Conservation (phyloP, 2,888 invertebrate genomes). For the Ornithoptera priamus region DNA sequence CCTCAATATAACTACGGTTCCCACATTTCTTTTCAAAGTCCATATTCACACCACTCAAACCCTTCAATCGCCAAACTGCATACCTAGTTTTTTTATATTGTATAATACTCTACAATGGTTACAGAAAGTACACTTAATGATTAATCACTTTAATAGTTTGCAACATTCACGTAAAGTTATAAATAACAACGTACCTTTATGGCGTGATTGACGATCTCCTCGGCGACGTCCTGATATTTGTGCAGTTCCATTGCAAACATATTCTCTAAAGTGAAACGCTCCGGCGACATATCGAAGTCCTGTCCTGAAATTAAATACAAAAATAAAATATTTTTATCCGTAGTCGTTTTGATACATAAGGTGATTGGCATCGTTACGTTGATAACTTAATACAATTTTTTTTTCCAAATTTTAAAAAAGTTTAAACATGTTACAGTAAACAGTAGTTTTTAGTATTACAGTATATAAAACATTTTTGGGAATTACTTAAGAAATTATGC, state of each 20-base stretch:
- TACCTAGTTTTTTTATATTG: background rate
- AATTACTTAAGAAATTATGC: background rate
- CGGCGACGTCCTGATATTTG: conserved; percentile 90
- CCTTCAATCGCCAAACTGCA: background rate
- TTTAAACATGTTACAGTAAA: no score
- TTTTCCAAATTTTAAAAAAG: background rate
- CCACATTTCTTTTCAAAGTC: no score
- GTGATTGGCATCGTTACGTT: no score
- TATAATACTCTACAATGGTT: no score
- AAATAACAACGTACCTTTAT: conserved; percentile 79
- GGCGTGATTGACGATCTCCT: conserved; percentile 92
- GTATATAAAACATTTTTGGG: background rate
- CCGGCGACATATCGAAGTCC: conserved; percentile 92
- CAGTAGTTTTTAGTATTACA: background rate
- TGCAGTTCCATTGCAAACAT: conserved; percentile 96
- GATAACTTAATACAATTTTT: background rate
- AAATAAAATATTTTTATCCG: background rate
- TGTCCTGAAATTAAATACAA: conserved; percentile 62
- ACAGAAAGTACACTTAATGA: background rate
- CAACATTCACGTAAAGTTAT: background rate
- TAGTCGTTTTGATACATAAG: background rate
- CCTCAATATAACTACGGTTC: no score
- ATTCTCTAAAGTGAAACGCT: conserved; percentile 93
- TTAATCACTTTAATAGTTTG: no score
- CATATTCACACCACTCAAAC: no score